A percentile compares a stretch with the other conserved stretches of the same genome.
These are phyloP conservation scores for Metacarcinus magister DNA, from an alignment of 2,888 invertebrate genomes.

Conservation along the genomic window DNA sequence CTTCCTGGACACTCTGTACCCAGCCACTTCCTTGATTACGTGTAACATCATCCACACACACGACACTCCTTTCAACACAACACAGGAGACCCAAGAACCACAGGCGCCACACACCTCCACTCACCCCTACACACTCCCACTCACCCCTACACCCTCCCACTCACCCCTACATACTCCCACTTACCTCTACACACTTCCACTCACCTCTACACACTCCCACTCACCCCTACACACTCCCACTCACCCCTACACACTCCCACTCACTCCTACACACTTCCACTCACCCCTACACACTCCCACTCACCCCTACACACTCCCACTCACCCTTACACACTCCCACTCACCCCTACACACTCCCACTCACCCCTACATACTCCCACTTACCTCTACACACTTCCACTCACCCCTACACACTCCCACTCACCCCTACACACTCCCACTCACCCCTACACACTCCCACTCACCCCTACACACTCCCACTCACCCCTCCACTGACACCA, in stretches of 20 bases:
- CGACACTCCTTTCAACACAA: not conserved
- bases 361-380: too few relatives aligned
- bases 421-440: not conserved
- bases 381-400: too few relatives aligned
- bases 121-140: not conserved
- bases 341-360: too few relatives aligned
- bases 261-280: too few relatives aligned
- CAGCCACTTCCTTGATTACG: not conserved
- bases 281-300: too few relatives aligned
- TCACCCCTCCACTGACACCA: not conserved
- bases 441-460: not conserved
- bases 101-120: not conserved
- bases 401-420: too few relatives aligned
- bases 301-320: too few relatives aligned
- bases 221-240: not conserved
- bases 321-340: too few relatives aligned
- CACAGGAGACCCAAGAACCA: not conserved
- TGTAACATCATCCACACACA: not conserved
- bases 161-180: not conserved
- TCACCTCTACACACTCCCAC: not conserved
- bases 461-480: not conserved
- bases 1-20: not conserved
- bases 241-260: not conserved
- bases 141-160: not conserved
- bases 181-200: not conserved